Percentiles rank a stretch among this genome's conserved stretches.
Conservation (phyloP, 92 coral and sea anemone species). For the Phenganax subtilis region DNA sequence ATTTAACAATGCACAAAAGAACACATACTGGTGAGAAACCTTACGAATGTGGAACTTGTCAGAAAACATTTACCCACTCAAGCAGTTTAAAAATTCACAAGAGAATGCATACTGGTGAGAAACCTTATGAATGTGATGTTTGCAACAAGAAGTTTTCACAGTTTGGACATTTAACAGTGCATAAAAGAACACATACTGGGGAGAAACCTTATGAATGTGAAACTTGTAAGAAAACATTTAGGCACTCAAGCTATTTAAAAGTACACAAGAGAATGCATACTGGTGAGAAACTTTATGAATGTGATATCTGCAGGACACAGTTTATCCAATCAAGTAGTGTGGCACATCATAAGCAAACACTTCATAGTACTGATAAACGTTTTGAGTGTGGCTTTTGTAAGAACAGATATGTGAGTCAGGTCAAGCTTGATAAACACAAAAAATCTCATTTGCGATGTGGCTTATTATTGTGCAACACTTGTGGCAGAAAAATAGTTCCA, state of each 20-base stretch:
- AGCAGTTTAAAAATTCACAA: background rate
- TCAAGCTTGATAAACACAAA: no score
- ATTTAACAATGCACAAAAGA: background rate
- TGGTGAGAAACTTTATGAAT: background rate
- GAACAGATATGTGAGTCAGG: no score
- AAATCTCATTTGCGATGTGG: no score
- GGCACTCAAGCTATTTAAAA: background rate
- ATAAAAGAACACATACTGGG: background rate
- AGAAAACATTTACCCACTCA: constrained; percentile 42
- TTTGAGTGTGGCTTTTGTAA: background rate
- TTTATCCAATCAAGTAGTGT: background rate
- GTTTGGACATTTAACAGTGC: background rate
- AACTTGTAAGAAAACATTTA: background rate
- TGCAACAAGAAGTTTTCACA: background rate
- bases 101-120: background rate
- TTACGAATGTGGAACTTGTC: background rate
- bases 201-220: background rate
- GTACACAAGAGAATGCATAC: background rate
- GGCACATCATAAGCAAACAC: background rate
- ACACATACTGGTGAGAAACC: background rate
- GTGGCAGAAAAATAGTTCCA: no score
- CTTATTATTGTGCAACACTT: no score
- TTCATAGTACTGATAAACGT: background rate
- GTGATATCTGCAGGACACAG: background rate
- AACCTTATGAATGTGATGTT: background rate